Conservation (phyloP, 2,113 vertebrate genomes). For the Sapayoa aenigma region DNA sequence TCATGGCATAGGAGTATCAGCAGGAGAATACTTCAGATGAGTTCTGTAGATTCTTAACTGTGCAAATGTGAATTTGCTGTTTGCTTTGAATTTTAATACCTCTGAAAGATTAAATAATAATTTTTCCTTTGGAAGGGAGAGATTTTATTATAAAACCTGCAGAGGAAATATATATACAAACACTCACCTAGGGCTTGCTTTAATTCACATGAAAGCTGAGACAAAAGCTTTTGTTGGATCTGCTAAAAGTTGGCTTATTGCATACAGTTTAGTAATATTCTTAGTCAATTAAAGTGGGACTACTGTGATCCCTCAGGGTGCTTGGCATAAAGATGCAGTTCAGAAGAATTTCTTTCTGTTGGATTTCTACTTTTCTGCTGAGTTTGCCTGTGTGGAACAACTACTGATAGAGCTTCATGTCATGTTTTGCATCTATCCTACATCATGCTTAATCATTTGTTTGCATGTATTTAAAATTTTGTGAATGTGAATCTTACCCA, state of each 20-base stretch:
- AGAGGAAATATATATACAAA: constrained; percentile 11
- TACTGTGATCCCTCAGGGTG: background rate
- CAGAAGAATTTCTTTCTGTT: background rate
- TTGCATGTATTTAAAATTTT: background rate
- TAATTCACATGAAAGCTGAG: background rate
- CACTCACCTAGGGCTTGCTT: background rate
- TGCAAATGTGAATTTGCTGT: constrained; percentile 10
- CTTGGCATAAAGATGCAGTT: background rate
- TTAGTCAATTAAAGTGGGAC: background rate
- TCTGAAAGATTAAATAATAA: constrained; percentile 27
- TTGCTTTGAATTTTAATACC: constrained; percentile 44
- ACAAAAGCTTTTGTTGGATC: background rate
- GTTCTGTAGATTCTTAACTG: background rate
- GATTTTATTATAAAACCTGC: background rate
- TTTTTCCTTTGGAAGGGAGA: background rate
- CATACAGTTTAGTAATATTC: background rate
- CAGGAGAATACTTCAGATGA: constrained; percentile 15
- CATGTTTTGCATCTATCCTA: background rate
- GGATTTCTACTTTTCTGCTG: background rate
- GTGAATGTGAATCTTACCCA: background rate
- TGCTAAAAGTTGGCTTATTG: background rate
- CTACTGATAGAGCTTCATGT: background rate
- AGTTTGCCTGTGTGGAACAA: background rate
- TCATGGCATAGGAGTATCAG: background rate
- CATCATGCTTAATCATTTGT: background rate